Percentiles rank a stretch among this genome's conserved stretches.
phyloP scores from a whole-genome alignment of 1,140 invertebrate species.

The Drosophila baimaii region DNA sequence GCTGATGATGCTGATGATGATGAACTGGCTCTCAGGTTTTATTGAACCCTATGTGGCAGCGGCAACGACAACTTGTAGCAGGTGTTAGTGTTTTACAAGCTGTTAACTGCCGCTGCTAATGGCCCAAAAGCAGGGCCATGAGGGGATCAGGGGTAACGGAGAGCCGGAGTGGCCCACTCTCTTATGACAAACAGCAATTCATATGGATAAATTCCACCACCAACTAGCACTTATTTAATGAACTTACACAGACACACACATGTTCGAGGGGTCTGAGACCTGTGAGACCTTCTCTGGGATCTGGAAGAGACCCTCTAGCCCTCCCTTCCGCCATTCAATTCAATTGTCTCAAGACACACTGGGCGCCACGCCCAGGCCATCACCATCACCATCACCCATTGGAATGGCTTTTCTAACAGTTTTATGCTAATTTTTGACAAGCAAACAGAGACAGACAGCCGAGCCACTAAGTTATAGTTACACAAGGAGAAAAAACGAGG shows the following conservation, averaged over 20 bases:
- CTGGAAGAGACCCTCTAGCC: constrained; percentile 5
- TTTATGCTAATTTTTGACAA: constrained; percentile 72
- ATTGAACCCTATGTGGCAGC: constrained; percentile 64
- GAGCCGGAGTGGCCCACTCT: background rate
- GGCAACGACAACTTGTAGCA: constrained; percentile 61
- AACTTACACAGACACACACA: constrained; percentile 45
- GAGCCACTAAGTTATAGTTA: constrained; percentile 29
- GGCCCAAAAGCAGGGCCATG: constrained; percentile 46
- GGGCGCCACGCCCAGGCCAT: constrained; percentile 36
- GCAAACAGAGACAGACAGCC: constrained; percentile 38
- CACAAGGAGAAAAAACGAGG: constrained; percentile 8
- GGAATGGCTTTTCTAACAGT: constrained; percentile 64
- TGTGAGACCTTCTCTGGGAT: constrained; percentile 16
- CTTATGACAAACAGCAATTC: constrained; percentile 45
- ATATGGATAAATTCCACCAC: constrained; percentile 36
- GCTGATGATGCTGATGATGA: constrained; percentile 32
- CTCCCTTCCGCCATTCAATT: constrained; percentile 26
- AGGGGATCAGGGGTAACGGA: background rate
- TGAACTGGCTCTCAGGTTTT: constrained; percentile 61
- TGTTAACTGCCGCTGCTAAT: constrained; percentile 77
- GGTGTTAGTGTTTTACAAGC: constrained; percentile 78
- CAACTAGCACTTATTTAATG: constrained; percentile 53
- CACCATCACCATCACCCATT: background rate
- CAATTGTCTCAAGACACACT: constrained; percentile 47
- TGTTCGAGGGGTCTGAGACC: no score